phyloP scores from a whole-genome alignment of 2,113 vertebrate genomes.

The Chamaea fasciata region DNA sequence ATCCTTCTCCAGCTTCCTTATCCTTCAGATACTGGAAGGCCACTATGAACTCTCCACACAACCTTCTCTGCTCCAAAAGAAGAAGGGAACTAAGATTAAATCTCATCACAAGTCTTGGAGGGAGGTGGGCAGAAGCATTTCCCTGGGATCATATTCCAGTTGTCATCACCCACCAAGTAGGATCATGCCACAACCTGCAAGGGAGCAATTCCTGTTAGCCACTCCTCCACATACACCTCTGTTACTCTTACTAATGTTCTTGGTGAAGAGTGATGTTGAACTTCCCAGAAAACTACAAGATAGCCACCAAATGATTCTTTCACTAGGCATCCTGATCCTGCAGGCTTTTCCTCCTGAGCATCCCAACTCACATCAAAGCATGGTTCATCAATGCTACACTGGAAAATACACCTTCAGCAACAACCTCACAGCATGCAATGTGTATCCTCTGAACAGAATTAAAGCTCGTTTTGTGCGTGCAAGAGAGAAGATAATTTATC shows the following conservation, averaged over 20 bases:
- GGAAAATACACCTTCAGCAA: background rate
- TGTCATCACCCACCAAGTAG: background rate
- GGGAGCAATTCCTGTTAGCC: background rate
- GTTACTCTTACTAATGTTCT: background rate
- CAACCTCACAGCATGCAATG: accelerated
- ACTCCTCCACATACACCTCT: background rate
- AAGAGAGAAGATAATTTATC: background rate
- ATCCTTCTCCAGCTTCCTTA: background rate
- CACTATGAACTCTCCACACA: no score
- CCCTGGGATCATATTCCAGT: background rate
- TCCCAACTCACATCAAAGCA: background rate
- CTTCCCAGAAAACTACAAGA: background rate
- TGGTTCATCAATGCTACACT: accelerated
- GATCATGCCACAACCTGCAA: background rate
- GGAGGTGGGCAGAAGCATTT: background rate
- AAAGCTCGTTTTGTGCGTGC: background rate
- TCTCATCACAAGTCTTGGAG: background rate
- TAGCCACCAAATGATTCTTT: background rate
- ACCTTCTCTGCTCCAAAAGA: background rate
- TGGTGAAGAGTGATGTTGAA: background rate
- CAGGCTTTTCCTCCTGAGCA: background rate
- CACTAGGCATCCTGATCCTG: no score
- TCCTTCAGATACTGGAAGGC: background rate
- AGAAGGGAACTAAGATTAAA: background rate
- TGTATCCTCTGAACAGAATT: background rate